Conservation (phyloP, 2,113 vertebrate species). For the Notothenia rossii region DNA sequence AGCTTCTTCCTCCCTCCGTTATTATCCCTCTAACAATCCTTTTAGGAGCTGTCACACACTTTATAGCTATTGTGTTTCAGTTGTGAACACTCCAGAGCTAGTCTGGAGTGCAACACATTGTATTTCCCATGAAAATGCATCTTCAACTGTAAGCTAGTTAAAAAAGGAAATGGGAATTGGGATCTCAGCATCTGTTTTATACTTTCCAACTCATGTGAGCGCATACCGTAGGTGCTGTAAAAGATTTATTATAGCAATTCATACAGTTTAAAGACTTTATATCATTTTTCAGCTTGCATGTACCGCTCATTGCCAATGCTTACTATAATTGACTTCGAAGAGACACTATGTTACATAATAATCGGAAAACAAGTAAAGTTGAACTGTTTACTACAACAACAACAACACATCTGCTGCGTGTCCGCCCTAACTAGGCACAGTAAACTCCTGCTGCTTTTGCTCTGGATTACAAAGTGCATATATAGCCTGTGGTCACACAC, state of each 20-base stretch:
- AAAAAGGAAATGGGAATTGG: constrained; percentile 49
- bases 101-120: constrained; percentile 46
- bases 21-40: constrained; percentile 83
- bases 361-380: constrained; percentile 31
- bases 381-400: constrained; percentile 30
- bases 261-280: constrained; percentile 36
- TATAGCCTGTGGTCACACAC: constrained; percentile 61
- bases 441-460: constrained; percentile 62
- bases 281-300: neutral
- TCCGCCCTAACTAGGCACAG: constrained; percentile 36
- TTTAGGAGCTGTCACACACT: constrained; percentile 83
- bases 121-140: constrained; percentile 68
- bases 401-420: constrained; percentile 46
- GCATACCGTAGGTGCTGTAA: constrained; percentile 5
- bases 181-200: constrained; percentile 38
- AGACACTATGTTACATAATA: constrained; percentile 22
- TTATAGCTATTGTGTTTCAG: constrained; percentile 75
- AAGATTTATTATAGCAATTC: constrained; percentile 31
- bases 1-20: constrained; percentile 70
- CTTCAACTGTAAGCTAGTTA: constrained; percentile 55
- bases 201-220: constrained; percentile 33
- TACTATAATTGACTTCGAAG: constrained; percentile 17
- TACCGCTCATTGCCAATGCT: constrained; percentile 7
- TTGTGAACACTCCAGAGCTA: constrained; percentile 55
- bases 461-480: constrained; percentile 70